Percentiles rank a stretch among this genome's conserved stretches.
Evolutionary conservation across 2,113 vertebrate genomes (phyloP).

Genomic region (Mirounga angustirostris): DNA sequence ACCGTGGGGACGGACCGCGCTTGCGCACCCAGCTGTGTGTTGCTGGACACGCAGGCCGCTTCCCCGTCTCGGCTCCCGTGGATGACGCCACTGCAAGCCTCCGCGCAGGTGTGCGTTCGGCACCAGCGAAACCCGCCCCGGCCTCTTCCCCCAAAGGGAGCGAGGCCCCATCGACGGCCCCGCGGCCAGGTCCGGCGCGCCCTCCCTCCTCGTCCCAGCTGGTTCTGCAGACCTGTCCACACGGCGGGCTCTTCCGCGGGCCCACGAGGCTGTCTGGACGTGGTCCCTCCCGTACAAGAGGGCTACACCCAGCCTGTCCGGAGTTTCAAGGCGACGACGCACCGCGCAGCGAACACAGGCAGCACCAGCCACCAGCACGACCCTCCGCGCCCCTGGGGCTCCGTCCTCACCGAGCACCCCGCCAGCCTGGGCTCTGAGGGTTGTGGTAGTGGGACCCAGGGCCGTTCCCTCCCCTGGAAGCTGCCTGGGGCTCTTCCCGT

Average conservation of each 20-base stretch:
- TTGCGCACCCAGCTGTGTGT: fast-evolving
- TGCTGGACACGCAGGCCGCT: fast-evolving
- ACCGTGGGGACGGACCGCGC: fast-evolving
- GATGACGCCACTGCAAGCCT: fast-evolving
- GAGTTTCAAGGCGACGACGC: fast-evolving
- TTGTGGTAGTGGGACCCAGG: fast-evolving
- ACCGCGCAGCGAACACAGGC: fast-evolving
- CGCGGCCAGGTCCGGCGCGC: fast-evolving
- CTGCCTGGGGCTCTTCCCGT: background rate
- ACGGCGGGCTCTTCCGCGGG: fast-evolving
- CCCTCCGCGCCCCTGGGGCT: fast-evolving
- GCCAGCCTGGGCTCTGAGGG: fast-evolving
- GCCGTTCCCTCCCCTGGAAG: fast-evolving
- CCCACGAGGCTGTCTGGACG: background rate
- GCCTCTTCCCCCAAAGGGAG: background rate
- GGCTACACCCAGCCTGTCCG: fast-evolving
- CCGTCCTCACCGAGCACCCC: fast-evolving
- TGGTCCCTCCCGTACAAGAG: background rate
- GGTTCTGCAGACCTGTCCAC: fast-evolving
- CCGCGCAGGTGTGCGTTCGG: fast-evolving
- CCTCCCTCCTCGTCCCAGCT: fast-evolving
- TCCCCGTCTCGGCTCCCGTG: fast-evolving
- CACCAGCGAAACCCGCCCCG: fast-evolving
- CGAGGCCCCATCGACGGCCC: fast-evolving
- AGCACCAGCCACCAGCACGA: fast-evolving